A percentile compares a stretch with the other conserved stretches of the same genome.
These are phyloP conservation scores for Drosophila ezoana DNA, from an alignment of 2,888 invertebrate species.

Conservation along the genomic window DNA sequence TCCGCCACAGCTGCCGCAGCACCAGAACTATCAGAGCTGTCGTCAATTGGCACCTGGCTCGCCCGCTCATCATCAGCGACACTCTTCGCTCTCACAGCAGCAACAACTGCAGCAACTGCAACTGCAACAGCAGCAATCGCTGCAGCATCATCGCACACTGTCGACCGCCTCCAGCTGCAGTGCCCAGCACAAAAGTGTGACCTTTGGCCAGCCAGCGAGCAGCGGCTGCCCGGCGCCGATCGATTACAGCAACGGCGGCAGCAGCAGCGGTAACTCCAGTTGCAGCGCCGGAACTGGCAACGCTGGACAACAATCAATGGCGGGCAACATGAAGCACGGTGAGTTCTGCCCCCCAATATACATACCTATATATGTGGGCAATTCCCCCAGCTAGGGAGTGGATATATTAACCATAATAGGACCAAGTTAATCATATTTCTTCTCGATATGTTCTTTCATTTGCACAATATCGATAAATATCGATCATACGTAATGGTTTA, in stretches of 20 bases:
- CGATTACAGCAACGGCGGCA: slow-evolving; percentile 72
- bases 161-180: slow-evolving; percentile 85
- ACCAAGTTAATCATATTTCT: too few species aligned
- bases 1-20: slow-evolving; percentile 77
- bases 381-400: too few species aligned
- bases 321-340: slow-evolving; percentile 86
- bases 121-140: slow-evolving; percentile 60
- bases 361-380: too few species aligned
- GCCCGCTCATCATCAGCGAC: slow-evolving; percentile 81
- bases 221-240: slow-evolving; percentile 54
- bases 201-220: slow-evolving; percentile 82
- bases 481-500: too few species aligned
- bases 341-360: slow-evolving; percentile 24
- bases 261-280: slow-evolving; percentile 80
- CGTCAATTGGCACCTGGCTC: slow-evolving; percentile 73
- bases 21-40: slow-evolving; percentile 74
- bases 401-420: too few species aligned
- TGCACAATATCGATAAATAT: too few species aligned
- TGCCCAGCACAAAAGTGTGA: slow-evolving; percentile 85
- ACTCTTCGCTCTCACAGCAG: slow-evolving; percentile 73
- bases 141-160: slow-evolving; percentile 84
- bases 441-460: too few species aligned
- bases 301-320: slow-evolving; percentile 85
- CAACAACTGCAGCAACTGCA: slow-evolving; percentile 65
- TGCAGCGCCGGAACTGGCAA: slow-evolving; percentile 82